phyloP scores from a whole-genome alignment of 1,140 invertebrate species.

The Leptinotarsa texana region DNA sequence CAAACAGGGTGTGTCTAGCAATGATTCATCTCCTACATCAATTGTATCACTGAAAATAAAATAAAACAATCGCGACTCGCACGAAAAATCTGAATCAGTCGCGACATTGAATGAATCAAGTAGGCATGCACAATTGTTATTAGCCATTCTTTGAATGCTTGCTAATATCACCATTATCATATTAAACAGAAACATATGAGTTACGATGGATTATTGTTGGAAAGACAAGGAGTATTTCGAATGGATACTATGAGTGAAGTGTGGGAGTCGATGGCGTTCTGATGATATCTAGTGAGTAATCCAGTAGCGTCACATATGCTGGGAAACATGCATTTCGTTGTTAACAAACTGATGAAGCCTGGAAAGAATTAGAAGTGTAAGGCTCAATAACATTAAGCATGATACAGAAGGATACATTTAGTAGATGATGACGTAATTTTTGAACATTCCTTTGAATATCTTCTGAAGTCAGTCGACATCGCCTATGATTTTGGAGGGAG shows the following conservation, averaged over 20 bases:
- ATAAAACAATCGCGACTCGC: neutral
- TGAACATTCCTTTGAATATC: no score
- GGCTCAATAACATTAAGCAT: no score
- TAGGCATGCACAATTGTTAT: constrained; percentile 19
- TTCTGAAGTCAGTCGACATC: no score
- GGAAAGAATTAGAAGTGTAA: no score
- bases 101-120: constrained; percentile 16
- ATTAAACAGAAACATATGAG: constrained; percentile 22
- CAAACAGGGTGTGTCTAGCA: neutral
- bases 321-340: no score
- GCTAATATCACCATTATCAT: constrained; percentile 26
- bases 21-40: constrained; percentile 1
- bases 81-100: constrained; percentile 8
- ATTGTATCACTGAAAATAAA: constrained; percentile 10
- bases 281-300: constrained; percentile 1
- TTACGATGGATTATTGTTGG: constrained; percentile 28
- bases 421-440: no score
- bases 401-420: no score
- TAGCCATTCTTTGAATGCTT: constrained; percentile 18
- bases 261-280: constrained; percentile 30
- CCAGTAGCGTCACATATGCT: constrained; percentile 3
- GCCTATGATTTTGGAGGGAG: no score
- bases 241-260: constrained; percentile 22
- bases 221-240: constrained; percentile 26
- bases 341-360: no score